Conservation (phyloP, 23 tunicate species). For the Aplidium turbinatum region DNA sequence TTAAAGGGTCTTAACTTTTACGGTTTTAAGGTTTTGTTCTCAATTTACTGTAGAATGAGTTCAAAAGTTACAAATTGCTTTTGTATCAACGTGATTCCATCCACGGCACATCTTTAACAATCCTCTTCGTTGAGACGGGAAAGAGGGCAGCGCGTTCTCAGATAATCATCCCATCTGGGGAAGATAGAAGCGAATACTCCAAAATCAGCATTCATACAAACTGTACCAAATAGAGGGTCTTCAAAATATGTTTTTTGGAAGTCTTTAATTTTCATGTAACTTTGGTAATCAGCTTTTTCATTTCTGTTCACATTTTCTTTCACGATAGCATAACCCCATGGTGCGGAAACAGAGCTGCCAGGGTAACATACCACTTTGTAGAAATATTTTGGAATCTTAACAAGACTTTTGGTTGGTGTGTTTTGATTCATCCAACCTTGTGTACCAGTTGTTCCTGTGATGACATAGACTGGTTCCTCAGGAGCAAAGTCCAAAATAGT, state of each 20-base stretch:
- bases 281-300: conserved; percentile 10
- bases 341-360: conserved; percentile 38
- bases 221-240: conserved; percentile 64
- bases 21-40: too few relatives aligned
- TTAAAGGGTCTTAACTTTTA: too few relatives aligned
- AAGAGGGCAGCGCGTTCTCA: conserved; percentile 30
- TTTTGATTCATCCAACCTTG: conserved; percentile 60
- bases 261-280: conserved; percentile 47
- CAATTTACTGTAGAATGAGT: too few relatives aligned
- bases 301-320: conserved; percentile 42
- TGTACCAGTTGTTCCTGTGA: conserved; percentile 85
- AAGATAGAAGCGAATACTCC: conserved; percentile 44
- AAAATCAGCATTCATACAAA: conserved; percentile 78
- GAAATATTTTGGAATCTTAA: conserved; percentile 83
- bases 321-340: conserved; percentile 85
- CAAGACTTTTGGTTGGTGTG: conserved; percentile 44
- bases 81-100: too few relatives aligned
- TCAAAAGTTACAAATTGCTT: too few relatives aligned
- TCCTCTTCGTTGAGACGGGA: too few relatives aligned
- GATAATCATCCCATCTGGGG: conserved; percentile 37
- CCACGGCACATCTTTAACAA: too few relatives aligned
- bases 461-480: conserved; percentile 56
- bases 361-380: conserved; percentile 99
- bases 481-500: conserved; percentile 63
- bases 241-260: conserved; percentile 54